Evolutionary conservation across 1,140 invertebrate genomes (phyloP), one percentile per base, ranked within the genome.

Genomic region (Spodoptera litura): DNA sequence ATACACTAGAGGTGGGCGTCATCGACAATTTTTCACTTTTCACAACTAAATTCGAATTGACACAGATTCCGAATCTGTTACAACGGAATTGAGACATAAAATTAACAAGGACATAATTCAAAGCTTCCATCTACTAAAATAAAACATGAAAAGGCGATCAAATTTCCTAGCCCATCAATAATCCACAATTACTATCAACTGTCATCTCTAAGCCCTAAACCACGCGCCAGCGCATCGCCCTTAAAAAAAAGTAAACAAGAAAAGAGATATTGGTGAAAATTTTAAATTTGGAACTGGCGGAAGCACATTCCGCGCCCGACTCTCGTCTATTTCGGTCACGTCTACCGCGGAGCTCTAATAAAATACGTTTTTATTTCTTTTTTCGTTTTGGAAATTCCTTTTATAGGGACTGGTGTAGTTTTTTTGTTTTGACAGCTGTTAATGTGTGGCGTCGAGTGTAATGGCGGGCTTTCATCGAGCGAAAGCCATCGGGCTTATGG

Each of bases 241-340:
- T 52, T 27, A 75, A 52, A 75, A 75, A 75, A 31, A 75, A 20
- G 8, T 15, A 75, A 75, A 55, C 27, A 53, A 53, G 4, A 31
- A 31, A 53, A 76, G 51, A 56, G 82, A 83, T 83, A 78, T 79
- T 80, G 52, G 78, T 84, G 82, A 88, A 85, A 81, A 84, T 85
- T 90, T 88, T 83, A 89, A 88, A 88, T 85, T 83, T 88, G 83
- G 88, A 88, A 88, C 87, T 82, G 81, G 80, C 88, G 88, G 87
- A 89, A 89, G 87, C 81, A 84, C 87, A 90, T 90, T 89, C 88
- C 86, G n/a, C 78, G 81, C 51, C 64, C 85, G 83, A 62, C 31
- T 80, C 75, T 74, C 84, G 81, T 86, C 86, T 88, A 88, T 85
- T 85, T 88, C 84, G 85, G 88, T 84, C 73, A 61, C 51, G 73